These are phyloP conservation scores for Myiagra hebetior DNA, from an alignment of 2,113 vertebrate genomes.

Conservation along the genomic window DNA sequence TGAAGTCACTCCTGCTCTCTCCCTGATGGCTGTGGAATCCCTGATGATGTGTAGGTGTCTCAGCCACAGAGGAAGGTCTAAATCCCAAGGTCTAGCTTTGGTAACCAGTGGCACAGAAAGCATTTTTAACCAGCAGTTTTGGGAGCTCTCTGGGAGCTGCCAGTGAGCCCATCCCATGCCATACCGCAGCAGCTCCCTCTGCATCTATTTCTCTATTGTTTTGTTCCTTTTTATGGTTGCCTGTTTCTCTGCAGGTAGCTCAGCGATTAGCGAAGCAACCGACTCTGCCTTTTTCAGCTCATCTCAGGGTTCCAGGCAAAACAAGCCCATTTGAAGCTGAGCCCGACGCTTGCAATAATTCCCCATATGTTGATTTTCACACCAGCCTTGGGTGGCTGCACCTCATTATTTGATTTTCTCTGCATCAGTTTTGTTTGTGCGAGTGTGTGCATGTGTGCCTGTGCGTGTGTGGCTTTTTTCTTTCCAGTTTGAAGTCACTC, in stretches of 20 bases:
- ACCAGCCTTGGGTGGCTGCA: constrained; percentile 47
- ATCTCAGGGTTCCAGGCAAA: constrained; percentile 51
- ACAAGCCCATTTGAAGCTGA: constrained; percentile 58
- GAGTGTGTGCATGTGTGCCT: background rate
- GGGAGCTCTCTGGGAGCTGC: background rate
- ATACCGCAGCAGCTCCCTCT: background rate
- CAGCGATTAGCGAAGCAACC: background rate
- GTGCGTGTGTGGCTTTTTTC: background rate
- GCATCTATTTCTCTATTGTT: background rate
- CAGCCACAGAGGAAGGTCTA: background rate
- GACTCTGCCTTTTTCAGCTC: constrained; percentile 46
- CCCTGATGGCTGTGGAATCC: rapidly evolving
- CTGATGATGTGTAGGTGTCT: background rate
- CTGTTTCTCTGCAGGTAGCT: constrained; percentile 61
- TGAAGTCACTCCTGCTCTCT: background rate
- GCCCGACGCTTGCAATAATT: background rate
- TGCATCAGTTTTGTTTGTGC: background rate
- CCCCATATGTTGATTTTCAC: constrained; percentile 64
- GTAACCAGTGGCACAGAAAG: background rate
- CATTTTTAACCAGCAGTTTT: background rate
- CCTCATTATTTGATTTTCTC: constrained; percentile 59
- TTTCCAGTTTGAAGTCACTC: background rate
- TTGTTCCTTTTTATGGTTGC: constrained; percentile 20
- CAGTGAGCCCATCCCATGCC: background rate
- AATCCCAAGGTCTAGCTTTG: background rate